Evolutionary conservation across 2,797 vertebrate genomes (phyloP), one percentile per base, ranked within the genome.

Genomic region (Acestrorhynchus altus): DNA sequence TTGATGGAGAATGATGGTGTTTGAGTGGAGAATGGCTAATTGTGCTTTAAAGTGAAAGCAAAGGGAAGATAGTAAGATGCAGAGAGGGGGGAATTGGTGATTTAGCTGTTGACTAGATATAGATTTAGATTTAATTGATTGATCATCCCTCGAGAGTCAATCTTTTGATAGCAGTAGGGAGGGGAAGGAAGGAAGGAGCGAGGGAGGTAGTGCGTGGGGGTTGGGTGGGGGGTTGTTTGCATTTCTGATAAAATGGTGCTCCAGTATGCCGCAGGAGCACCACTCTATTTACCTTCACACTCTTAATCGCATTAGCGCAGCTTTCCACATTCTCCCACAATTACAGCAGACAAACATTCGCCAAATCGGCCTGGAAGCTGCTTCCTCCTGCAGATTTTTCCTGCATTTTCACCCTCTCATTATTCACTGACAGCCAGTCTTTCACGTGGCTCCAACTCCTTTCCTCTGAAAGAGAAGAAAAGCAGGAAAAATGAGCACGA

Each of bases 51-150:
- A 6, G 22, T 18, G 31, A 40, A 8, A 40, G 18, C 1, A n/a
- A 11, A n/a, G 15, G 16, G 40, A 31, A 40, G 6, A n/a, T 16
- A 61, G 7, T 16, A 13, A 39, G 59, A 61, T 8, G 15, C 8
- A 64, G 35, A 22, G n/a, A 40, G 60, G 22, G 60, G 5, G 18
- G 8, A 20, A 56, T 49, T 49, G n/a, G 49, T 18, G 18, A 7
- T 52, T 72, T 78, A 39, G 76, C 68, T 72, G 40, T 24, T 35
- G 40, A 46, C 59, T 72, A 65, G n/a, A n/a, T n/a, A n/a, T n/a
- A n/a, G n/a, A 78, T 78, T 40, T 40, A 65, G 60, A 72, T 65
- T 78, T 78, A 72, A 72, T 70, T 77, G 74, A 60, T 77, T 67
- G 40, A 57, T 47, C 26, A 39, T 46, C 74, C 52, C 74, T 31